phyloP scores from a whole-genome alignment of 2,113 vertebrate genomes.

The Taurulus bubalis region DNA sequence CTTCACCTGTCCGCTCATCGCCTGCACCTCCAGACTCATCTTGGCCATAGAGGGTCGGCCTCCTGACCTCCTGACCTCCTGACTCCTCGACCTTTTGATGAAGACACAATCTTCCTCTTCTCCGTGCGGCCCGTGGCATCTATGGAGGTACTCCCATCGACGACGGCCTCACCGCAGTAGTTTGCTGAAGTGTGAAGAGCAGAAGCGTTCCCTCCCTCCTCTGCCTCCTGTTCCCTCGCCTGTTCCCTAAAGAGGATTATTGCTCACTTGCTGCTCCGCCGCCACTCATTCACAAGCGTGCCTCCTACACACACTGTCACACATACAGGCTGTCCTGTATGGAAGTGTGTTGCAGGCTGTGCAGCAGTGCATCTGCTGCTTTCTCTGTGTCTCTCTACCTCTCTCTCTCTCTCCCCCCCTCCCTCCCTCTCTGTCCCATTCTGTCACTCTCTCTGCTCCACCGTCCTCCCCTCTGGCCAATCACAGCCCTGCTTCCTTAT shows the following conservation, averaged over 20 bases:
- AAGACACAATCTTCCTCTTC: constrained; percentile 2
- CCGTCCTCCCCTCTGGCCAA: constrained; percentile 57
- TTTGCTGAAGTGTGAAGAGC: constrained; percentile 31
- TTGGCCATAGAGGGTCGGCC: constrained; percentile 67
- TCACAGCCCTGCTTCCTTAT: constrained; percentile 72
- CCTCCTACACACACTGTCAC: constrained; percentile 28
- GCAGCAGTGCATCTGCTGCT: constrained; percentile 71
- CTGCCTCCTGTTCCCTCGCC: constrained; percentile 18
- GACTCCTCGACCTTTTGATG: neutral
- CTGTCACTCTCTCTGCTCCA: constrained; percentile 53
- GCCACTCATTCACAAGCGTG: constrained; percentile 31
- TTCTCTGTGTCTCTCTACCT: constrained; percentile 29
- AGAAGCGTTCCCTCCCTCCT: neutral
- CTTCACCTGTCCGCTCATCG: constrained; percentile 74
- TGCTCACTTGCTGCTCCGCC: constrained; percentile 11
- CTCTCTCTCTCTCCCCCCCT: constrained; percentile 15
- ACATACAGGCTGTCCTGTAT: constrained; percentile 48
- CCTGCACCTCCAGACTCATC: constrained; percentile 84
- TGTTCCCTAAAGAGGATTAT: constrained; percentile 44
- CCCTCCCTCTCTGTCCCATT: constrained; percentile 57
- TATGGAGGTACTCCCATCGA: constrained; percentile 14
- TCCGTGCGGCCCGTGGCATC: constrained; percentile 20
- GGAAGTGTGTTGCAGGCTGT: constrained; percentile 47
- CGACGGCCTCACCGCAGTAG: neutral
- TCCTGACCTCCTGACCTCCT: no score